These are phyloP conservation scores for Acridotheres tristis DNA, from an alignment of 2,797 vertebrate species.

Conservation along the genomic window DNA sequence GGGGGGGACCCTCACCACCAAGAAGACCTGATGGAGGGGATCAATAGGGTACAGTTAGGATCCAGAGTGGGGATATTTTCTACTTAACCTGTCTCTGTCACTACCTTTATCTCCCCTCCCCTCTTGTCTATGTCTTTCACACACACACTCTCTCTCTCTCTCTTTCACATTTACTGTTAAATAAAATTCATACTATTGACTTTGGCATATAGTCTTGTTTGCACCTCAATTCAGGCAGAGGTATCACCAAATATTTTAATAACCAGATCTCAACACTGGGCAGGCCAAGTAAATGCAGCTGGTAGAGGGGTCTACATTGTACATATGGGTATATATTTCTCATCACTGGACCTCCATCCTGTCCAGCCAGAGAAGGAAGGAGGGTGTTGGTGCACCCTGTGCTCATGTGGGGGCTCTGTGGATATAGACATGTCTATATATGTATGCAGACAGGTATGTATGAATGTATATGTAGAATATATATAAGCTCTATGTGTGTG, in stretches of 20 bases:
- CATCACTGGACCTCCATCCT: background rate
- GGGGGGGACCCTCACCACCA: background rate
- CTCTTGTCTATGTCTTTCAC: background rate
- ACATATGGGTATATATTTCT: background rate
- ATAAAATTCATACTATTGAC: background rate
- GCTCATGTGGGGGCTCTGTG: background rate
- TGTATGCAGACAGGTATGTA: too few relatives aligned
- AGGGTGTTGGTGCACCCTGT: background rate
- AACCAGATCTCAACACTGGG: accelerated
- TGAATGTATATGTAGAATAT: background rate
- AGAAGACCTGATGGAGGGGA: background rate
- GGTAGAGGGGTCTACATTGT: background rate
- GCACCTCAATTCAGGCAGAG: background rate
- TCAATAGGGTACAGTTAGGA: background rate
- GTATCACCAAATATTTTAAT: background rate
- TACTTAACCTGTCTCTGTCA: background rate
- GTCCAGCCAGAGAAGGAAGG: background rate
- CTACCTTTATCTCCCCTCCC: background rate
- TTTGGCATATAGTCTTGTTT: background rate
- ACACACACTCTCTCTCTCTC: too few relatives aligned
- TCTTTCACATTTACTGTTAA: background rate
- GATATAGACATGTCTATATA: background rate
- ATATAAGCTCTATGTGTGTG: background rate
- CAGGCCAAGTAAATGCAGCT: background rate
- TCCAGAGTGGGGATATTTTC: background rate